Evolutionary conservation across 2,888 invertebrate genomes (phyloP).

Genomic region (Cephus spinipes): DNA sequence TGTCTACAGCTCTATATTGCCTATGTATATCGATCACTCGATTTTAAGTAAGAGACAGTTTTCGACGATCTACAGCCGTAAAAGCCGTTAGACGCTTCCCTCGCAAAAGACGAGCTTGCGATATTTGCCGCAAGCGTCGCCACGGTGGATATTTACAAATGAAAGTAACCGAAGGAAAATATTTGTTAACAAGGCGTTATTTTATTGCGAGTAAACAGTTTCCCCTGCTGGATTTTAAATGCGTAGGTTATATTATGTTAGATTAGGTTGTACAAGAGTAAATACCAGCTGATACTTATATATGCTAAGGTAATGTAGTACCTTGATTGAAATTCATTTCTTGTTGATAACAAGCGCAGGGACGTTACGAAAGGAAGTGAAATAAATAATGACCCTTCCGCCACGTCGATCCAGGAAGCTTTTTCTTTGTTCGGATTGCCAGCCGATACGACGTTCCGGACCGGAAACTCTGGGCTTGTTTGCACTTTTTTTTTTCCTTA

Average conservation of each 20-base stretch:
- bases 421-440: background rate
- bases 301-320: background rate
- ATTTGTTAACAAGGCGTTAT: background rate
- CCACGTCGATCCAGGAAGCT: background rate
- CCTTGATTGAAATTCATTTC: background rate
- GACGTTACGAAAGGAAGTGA: background rate
- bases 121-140: background rate
- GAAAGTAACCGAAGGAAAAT: background rate
- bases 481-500: background rate
- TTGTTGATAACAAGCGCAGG: background rate
- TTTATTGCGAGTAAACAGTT: background rate
- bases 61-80: background rate
- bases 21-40: background rate
- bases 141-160: background rate
- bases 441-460: background rate
- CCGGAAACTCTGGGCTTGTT: background rate
- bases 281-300: background rate
- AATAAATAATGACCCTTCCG: background rate
- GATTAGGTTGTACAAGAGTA: background rate
- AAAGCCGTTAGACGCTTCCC: background rate
- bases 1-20: background rate
- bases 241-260: background rate
- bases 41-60: background rate
- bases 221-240: background rate
- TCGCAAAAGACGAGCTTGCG: background rate